Base-by-base conservation (phyloP, 2,113 vertebrate genomes). In the Cyanoderma ruficeps region DNA sequence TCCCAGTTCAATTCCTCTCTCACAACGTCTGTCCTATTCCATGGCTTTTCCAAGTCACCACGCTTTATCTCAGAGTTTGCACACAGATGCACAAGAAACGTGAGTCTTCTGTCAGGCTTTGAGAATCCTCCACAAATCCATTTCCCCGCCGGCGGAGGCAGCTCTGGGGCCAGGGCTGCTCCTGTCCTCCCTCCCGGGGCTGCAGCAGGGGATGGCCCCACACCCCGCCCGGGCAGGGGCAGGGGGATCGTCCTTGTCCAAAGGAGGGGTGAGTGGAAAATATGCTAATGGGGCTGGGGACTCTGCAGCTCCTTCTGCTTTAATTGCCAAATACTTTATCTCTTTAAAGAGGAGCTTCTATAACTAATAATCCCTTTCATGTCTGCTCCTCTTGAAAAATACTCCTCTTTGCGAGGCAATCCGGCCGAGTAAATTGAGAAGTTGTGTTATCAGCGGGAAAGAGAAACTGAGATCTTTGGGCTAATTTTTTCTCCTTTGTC, bases 281-380 rank as follows among this genome's bases (percentile, higher is more conserved):
- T 23, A 7, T 9, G 44, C 14, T 63, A 18, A 59, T 30, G 59
- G 31, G 28, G 24, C 76, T 15, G 37, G n/a, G 2, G 71, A 76
- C 41, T 8, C 89, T 49, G 69, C 82, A 83, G 91, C 44, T 83
- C 56, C 49, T 49, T 3, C 46, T 7, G 59, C 74, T 70, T 79
- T 96, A 95, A 90, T 96, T 96, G 96, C 90, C 86, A 82, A 44
- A 72, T 82, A 60, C 39, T 95, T 93, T 83, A 93, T 89, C 90
- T 90, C 90, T 74, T 95, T 88, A 82, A 74, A 96, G 80, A 91
- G 49, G 74, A 86, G 50, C 31, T 65, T 91, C 52, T 65, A 1
- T 83, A 41, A 75, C 78, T 87, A 93, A 91, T 85, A 85, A 90
- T 81, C 55, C 86, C 53, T 87, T 94, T 94, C 81, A 87, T 91